Conservation (phyloP, 1,140 invertebrate genomes). For the Pemphigus obesinymphae region DNA sequence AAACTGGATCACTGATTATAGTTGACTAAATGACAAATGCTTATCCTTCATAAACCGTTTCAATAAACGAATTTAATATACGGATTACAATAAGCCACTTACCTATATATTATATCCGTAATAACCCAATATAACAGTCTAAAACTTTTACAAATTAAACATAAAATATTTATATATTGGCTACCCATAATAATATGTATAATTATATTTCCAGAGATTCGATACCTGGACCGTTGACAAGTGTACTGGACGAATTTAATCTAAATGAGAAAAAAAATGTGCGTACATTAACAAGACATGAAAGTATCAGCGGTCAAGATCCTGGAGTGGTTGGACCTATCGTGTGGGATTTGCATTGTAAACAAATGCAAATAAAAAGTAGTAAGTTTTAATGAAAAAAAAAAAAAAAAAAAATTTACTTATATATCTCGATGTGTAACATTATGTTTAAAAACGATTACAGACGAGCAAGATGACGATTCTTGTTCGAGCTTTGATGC, state of each 20-base stretch:
- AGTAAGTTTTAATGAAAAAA: not conserved
- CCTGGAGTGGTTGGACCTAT: conserved; percentile 77
- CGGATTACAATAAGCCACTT: too few species aligned
- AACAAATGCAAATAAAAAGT: conserved; percentile 50
- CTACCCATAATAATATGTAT: too few species aligned
- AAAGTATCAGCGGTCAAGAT: conserved; percentile 59
- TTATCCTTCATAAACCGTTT: too few species aligned
- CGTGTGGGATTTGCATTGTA: conserved; percentile 70
- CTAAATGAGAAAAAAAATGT: not conserved
- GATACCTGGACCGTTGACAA: conserved; percentile 33
- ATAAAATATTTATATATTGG: too few species aligned
- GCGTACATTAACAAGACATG: conserved; percentile 53
- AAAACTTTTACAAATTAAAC: too few species aligned
- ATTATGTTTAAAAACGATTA: not conserved
- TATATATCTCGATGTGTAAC: too few species aligned
- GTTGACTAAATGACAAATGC: too few species aligned
- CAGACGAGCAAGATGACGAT: not conserved
- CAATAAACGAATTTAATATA: too few species aligned
- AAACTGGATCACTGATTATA: too few species aligned
- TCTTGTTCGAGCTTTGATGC: conserved; percentile 32
- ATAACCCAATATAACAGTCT: too few species aligned
- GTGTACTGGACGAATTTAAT: conserved; percentile 25
- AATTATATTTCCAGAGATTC: conserved; percentile 46
- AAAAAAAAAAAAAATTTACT: too few species aligned
- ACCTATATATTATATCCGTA: too few species aligned